Evolutionary conservation across 2,113 vertebrate species (phyloP).

Genomic region (Misgurnus anguillicaudatus): DNA sequence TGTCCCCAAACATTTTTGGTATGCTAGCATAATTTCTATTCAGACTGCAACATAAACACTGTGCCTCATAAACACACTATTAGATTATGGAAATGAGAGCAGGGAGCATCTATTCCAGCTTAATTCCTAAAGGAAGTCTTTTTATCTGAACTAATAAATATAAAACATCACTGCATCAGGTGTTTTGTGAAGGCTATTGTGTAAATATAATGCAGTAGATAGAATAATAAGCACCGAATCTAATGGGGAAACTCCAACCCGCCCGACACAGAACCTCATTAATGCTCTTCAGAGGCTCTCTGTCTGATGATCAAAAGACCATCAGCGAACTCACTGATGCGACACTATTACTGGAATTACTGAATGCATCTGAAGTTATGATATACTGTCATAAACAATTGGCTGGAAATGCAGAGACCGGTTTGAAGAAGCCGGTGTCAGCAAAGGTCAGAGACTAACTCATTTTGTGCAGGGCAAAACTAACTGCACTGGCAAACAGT

Average conservation of each 20-base stretch:
- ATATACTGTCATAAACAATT: constrained; percentile 32
- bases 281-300: constrained; percentile 57
- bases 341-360: constrained; percentile 31
- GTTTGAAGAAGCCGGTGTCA: constrained; percentile 19
- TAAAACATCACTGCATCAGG: constrained; percentile 71
- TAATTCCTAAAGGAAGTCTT: constrained; percentile 77
- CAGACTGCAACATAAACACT: constrained; percentile 40
- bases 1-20: background rate
- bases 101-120: constrained; percentile 68
- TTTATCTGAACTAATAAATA: constrained; percentile 80
- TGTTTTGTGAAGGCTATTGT: constrained; percentile 74
- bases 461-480: background rate
- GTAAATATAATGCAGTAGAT: constrained; percentile 69
- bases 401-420: constrained; percentile 10
- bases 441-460: background rate
- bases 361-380: constrained; percentile 30
- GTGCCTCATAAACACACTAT: constrained; percentile 61
- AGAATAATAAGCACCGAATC: constrained; percentile 73
- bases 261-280: constrained; percentile 73
- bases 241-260: constrained; percentile 68
- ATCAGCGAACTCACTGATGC: constrained; percentile 38
- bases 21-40: constrained; percentile 44
- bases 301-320: constrained; percentile 42
- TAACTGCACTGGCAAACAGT: no score
- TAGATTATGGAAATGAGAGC: constrained; percentile 79